These are phyloP conservation scores for Drosophila hydei DNA, from an alignment of 1,140 invertebrate genomes.

Conservation along the genomic window DNA sequence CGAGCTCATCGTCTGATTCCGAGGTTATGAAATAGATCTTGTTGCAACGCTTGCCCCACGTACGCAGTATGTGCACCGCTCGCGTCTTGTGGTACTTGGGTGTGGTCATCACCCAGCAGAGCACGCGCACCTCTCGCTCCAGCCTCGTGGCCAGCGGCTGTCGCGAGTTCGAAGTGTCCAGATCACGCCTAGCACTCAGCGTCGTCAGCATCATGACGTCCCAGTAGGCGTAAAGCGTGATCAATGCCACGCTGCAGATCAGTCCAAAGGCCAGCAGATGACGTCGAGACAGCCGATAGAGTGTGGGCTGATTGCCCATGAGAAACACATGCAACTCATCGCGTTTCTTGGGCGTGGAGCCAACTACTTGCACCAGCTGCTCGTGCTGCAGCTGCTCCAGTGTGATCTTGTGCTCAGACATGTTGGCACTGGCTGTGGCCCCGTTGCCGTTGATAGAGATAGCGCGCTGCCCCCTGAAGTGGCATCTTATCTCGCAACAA, in stretches of 20 bases:
- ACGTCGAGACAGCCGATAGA: constrained; percentile 19
- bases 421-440: constrained; percentile 30
- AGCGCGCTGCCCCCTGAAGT: constrained; percentile 6
- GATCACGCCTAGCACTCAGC: neutral
- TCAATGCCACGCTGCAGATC: constrained; percentile 16
- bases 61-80: constrained; percentile 94
- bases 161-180: neutral
- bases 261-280: constrained; percentile 24
- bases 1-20: constrained; percentile 86
- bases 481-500: constrained; percentile 12
- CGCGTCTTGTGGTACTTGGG: constrained; percentile 94
- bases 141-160: constrained; percentile 43
- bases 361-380: constrained; percentile 3
- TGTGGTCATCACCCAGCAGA: constrained; percentile 98
- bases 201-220: constrained; percentile 51
- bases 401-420: constrained; percentile 46
- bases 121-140: constrained; percentile 88
- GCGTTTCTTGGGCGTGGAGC: neutral
- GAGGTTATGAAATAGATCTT: constrained; percentile 95
- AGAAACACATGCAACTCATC: constrained; percentile 13
- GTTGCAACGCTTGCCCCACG: constrained; percentile 97
- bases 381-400: constrained; percentile 14
- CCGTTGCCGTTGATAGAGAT: neutral
- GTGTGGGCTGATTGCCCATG: neutral
- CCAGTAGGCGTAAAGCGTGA: constrained; percentile 50